Evolutionary conservation across 2,113 vertebrate genomes (phyloP).

Genomic region (Catagonus wagneri): DNA sequence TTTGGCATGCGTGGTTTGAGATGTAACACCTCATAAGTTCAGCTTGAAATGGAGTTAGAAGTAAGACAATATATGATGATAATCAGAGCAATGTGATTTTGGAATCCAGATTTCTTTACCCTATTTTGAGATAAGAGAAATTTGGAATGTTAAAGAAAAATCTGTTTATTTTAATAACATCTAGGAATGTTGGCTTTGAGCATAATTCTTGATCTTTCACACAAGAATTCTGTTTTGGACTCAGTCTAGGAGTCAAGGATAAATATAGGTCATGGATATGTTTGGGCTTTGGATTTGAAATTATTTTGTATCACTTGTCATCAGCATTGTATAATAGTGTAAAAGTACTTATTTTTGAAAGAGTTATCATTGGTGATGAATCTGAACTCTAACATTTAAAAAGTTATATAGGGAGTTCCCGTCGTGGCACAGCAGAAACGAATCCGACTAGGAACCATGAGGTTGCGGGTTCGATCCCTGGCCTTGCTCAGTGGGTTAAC

Average conservation of each 20-base stretch:
- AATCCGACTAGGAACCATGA: no score
- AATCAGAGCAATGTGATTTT: background rate
- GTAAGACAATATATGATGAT: background rate
- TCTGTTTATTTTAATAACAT: background rate
- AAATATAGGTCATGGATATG: background rate
- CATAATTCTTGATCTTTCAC: constrained; percentile 26
- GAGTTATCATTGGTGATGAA: background rate
- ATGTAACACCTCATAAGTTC: background rate
- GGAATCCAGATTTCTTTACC: background rate
- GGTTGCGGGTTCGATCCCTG: no score
- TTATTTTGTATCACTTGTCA: background rate
- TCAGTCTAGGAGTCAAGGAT: background rate
- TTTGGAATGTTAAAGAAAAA: background rate
- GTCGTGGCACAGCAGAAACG: no score
- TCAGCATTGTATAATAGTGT: background rate
- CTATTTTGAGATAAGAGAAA: background rate
- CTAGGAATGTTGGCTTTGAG: background rate
- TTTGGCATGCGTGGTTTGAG: background rate
- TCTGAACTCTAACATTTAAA: background rate
- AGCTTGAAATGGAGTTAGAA: constrained; percentile 26
- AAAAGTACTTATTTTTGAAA: constrained; percentile 34
- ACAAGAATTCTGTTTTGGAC: constrained; percentile 29
- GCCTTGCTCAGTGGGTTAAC: no score
- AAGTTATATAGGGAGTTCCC: background rate
- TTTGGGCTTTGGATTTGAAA: constrained; percentile 18